Percentiles rank a stretch among this genome's conserved stretches.
Evolutionary conservation across 92 coral and sea anemone genomes (phyloP).

Genomic region (Phenganax stokvisi): DNA sequence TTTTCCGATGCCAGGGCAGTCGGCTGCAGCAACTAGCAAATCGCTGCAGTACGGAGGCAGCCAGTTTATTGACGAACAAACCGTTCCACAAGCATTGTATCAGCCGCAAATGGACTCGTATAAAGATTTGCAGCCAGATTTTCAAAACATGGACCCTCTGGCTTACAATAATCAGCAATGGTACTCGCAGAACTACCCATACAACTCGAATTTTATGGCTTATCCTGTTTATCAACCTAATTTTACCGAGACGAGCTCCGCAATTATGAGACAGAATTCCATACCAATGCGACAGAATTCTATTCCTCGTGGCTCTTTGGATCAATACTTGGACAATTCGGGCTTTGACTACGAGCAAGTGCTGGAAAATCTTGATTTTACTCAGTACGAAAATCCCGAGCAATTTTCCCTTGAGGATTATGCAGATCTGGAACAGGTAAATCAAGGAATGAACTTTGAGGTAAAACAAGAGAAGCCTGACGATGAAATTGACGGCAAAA

Average conservation of each 20-base stretch:
- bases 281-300: slow-evolving; percentile 20
- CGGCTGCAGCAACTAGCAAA: slow-evolving; percentile 15
- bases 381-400: slow-evolving; percentile 11
- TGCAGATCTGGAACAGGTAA: slow-evolving; percentile 31
- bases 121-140: not conserved
- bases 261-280: not conserved
- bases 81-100: slow-evolving; percentile 27
- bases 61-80: slow-evolving; percentile 23
- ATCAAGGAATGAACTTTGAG: slow-evolving; percentile 30
- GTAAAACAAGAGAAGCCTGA: slow-evolving; percentile 31
- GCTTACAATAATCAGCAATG: not conserved
- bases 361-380: not conserved
- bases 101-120: slow-evolving; percentile 1
- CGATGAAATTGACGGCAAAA: slow-evolving; percentile 6
- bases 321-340: slow-evolving; percentile 26
- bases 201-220: slow-evolving; percentile 11
- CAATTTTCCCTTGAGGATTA: slow-evolving; percentile 29
- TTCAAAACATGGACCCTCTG: not conserved
- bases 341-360: slow-evolving; percentile 17
- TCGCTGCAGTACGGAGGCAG: not conserved
- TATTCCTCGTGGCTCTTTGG: slow-evolving; percentile 20
- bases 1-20: not conserved
- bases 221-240: slow-evolving; percentile 5
- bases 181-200: slow-evolving; percentile 4
- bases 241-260: slow-evolving; percentile 5